A percentile compares a stretch with the other conserved stretches of the same genome.
Evolutionary conservation across 2,113 vertebrate genomes (phyloP).

Genomic region (Calyptommatus sinebrachiatus): DNA sequence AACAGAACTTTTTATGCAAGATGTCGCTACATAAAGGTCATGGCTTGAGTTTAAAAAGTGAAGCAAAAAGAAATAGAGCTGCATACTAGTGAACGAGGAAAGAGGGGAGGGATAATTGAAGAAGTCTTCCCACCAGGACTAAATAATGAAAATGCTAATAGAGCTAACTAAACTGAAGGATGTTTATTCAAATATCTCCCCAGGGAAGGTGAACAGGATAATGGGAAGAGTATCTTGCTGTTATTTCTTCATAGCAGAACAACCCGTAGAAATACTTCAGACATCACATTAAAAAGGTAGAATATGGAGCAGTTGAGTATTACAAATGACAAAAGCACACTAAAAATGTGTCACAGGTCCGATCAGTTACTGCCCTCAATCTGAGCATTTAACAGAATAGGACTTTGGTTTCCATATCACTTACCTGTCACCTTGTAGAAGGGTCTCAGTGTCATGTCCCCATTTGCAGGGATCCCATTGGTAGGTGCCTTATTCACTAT

Average conservation of each 20-base stretch:
- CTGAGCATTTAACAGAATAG: too few species aligned
- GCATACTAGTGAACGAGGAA: constrained; percentile 3
- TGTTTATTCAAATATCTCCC: constrained; percentile 38
- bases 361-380: too few species aligned
- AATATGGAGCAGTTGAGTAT: neutral
- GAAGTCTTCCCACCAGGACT: neutral
- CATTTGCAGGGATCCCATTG: too few species aligned
- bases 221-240: constrained; percentile 24
- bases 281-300: neutral
- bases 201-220: constrained; percentile 26
- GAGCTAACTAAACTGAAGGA: constrained; percentile 17
- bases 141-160: constrained; percentile 43
- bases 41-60: constrained; percentile 28
- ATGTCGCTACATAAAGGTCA: neutral
- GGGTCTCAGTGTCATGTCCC: too few species aligned
- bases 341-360: neutral
- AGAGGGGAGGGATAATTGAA: neutral
- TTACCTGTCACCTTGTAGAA: too few species aligned
- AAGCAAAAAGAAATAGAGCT: neutral
- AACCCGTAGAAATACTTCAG: constrained; percentile 23
- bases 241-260: constrained; percentile 3
- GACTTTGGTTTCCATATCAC: too few species aligned
- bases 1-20: constrained; percentile 13
- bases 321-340: neutral
- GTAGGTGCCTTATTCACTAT: too few species aligned